These are phyloP conservation scores for Sclerodermus sp. DNA, from an alignment of 2,888 invertebrate species.

Conservation along the genomic window DNA sequence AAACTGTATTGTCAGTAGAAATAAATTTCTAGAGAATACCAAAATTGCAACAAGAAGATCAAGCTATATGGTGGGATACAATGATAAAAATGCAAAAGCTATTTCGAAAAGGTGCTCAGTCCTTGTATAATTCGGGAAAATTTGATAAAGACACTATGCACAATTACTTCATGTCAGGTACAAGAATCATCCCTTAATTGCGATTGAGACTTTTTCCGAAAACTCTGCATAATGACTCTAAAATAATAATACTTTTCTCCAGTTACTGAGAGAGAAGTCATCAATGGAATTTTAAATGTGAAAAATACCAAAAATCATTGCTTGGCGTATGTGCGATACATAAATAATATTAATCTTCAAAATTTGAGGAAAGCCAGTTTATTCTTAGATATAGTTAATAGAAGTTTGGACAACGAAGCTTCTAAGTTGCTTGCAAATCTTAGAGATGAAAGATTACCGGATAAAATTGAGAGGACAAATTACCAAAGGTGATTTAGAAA, in stretches of 20 bases:
- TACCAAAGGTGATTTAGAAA: slow-evolving; percentile 78
- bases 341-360: slow-evolving; percentile 95
- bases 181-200: no score
- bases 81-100: slow-evolving; percentile 93
- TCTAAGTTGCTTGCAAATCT: slow-evolving; percentile 85
- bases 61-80: slow-evolving; percentile 97
- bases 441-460: slow-evolving; percentile 85
- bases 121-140: slow-evolving; percentile 80
- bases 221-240: background rate
- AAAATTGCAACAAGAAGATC: slow-evolving; percentile 93
- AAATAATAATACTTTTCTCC: slow-evolving; percentile 3
- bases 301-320: slow-evolving; percentile 95
- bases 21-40: slow-evolving; percentile 73
- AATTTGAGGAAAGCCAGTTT: slow-evolving; percentile 92
- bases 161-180: slow-evolving; percentile 98
- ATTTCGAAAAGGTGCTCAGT: slow-evolving; percentile 86
- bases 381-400: slow-evolving; percentile 91
- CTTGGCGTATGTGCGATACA: slow-evolving; percentile 90
- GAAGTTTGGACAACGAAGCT: slow-evolving; percentile 91
- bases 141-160: slow-evolving; percentile 93
- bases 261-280: slow-evolving; percentile 98
- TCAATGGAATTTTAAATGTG: slow-evolving; percentile 90
- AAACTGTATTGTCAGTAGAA: background rate
- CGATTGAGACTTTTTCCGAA: background rate
- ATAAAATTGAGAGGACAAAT: slow-evolving; percentile 86